Base-by-base conservation (phyloP, 2,113 vertebrate genomes). In the Mesoclemmys tuberculata region DNA sequence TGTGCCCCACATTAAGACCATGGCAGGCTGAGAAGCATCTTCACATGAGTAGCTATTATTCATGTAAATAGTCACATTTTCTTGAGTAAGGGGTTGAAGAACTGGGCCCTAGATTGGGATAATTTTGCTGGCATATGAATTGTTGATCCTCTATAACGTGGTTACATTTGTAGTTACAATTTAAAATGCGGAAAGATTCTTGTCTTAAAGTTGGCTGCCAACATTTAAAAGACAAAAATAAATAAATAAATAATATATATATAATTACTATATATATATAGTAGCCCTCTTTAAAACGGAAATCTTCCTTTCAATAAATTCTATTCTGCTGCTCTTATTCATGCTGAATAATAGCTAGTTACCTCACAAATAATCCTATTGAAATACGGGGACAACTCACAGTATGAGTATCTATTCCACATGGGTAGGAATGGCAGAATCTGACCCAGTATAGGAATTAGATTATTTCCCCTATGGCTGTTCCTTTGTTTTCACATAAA, bases 201-300 rank as follows among this genome's bases (percentile, higher is more conserved):
- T 64, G 74, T 85, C 64, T 97, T 80, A 85, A 84, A 93, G 84
- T 74, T 95, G 29, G 19, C 93, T 90, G 13, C 14, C 95, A n/a
- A 84, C 87, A 85, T 26, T 46, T 61, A 92, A 94, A 94, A 61
- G 16, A 52, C 12, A 88, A 85, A 77, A 55, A 24, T 38, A 86
- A 82, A 51, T 83, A 38, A 87, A 80, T n/a, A 80, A 4, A 51
- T 94, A 94, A 82, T n/a, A n/a, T n/a, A n/a, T n/a, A n/a, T n/a
- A n/a, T n/a, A n/a, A n/a, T n/a, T n/a, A n/a, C n/a, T n/a, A n/a
- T n/a, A n/a, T n/a, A n/a, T n/a, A n/a, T n/a, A 58, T 1, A 83
- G 41, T 5, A 0, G 3, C 79, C 38, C 38, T 80, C 46, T 51
- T 86, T 95, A 92, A 95, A 84, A 35, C 8, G 44, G 86, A 85